Percentiles rank a stretch among this genome's conserved stretches.
Conservation (phyloP, 1,140 invertebrate species). For the Panulirus ornatus region DNA sequence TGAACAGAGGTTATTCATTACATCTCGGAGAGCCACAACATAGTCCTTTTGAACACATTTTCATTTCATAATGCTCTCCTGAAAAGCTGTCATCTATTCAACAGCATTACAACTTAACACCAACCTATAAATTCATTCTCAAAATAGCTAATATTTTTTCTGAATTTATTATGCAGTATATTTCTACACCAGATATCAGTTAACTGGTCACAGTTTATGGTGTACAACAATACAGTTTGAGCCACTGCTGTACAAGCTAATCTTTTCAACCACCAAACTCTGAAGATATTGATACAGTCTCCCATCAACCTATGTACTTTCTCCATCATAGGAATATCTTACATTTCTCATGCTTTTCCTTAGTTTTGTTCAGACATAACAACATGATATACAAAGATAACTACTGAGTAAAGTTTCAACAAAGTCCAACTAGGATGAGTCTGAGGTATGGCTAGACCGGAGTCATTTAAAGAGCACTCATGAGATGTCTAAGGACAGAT, state of each 20-base stretch:
- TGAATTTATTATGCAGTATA: no score
- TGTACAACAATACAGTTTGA: no score
- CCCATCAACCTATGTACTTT: background rate
- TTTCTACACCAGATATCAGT: no score
- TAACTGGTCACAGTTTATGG: no score
- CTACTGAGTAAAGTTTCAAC: background rate
- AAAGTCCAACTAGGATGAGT: no score
- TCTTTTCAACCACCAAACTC: background rate
- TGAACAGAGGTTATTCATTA: no score
- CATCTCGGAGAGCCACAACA: no score
- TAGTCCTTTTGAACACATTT: background rate
- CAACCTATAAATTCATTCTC: background rate
- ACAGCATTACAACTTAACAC: background rate
- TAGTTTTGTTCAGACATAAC: background rate
- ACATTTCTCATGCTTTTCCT: background rate
- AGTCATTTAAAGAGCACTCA: no score
- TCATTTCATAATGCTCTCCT: background rate
- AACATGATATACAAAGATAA: background rate
- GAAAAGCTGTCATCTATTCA: background rate
- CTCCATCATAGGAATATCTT: background rate
- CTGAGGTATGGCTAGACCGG: no score
- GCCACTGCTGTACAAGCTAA: background rate
- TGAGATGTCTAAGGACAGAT: no score
- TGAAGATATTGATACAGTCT: background rate
- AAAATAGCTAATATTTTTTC: background rate